These are phyloP conservation scores for Choloepus hoffmanni DNA, from an alignment of 2,113 vertebrate species.

Conservation along the genomic window DNA sequence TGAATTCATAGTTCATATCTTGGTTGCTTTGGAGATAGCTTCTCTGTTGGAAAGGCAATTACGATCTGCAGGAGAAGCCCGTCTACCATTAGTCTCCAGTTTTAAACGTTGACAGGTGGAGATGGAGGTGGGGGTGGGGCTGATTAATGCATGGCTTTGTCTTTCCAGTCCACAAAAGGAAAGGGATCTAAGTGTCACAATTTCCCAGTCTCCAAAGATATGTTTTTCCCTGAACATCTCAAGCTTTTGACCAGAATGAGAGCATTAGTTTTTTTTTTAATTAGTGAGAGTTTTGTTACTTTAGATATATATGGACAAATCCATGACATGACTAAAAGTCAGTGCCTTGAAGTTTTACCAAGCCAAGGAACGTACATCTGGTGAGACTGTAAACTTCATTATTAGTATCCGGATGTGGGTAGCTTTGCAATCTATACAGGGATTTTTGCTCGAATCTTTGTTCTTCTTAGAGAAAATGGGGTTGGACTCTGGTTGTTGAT, in stretches of 20 bases:
- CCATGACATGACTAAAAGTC: not conserved
- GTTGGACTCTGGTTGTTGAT: not conserved
- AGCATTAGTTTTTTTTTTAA: not conserved
- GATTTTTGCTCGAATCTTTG: not conserved
- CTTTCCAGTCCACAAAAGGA: slow-evolving; percentile 48
- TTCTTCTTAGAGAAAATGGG: not conserved
- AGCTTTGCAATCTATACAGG: not conserved
- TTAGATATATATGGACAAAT: not conserved
- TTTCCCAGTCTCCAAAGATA: slow-evolving; percentile 7
- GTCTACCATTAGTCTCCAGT: slow-evolving; percentile 73
- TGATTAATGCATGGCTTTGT: slow-evolving; percentile 72
- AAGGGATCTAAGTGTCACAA: slow-evolving; percentile 20
- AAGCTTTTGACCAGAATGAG: slow-evolving; percentile 57
- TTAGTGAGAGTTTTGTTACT: slow-evolving; percentile 39
- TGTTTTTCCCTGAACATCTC: not conserved
- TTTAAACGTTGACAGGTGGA: slow-evolving; percentile 77
- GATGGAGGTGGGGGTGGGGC: slow-evolving; percentile 50
- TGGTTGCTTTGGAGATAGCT: slow-evolving; percentile 77
- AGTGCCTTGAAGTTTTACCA: not conserved
- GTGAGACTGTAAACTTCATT: not conserved
- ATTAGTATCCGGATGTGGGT: not conserved
- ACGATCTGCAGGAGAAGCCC: slow-evolving; percentile 68
- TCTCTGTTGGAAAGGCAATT: slow-evolving; percentile 82
- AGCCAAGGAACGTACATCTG: not conserved
- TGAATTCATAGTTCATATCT: slow-evolving; percentile 66